Conservation (phyloP, 2,113 vertebrate species). For the Ptilonorhynchus violaceus region DNA sequence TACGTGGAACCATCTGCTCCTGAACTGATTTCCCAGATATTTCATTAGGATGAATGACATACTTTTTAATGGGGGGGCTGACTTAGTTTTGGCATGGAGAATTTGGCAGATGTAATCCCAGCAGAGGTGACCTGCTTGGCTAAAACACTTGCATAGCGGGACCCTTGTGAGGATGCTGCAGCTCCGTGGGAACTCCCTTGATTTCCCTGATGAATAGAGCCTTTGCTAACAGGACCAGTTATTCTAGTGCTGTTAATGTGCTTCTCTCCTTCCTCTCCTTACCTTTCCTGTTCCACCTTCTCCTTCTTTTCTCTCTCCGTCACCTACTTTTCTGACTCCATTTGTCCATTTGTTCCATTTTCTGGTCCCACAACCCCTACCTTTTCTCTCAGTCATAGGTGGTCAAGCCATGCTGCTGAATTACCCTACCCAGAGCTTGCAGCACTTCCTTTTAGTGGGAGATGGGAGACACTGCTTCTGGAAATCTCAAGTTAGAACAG, state of each 20-base stretch:
- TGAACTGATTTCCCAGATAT: not conserved
- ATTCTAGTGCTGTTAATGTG: slow-evolving; percentile 46
- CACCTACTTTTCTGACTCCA: not conserved
- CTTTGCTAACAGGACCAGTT: slow-evolving; percentile 7
- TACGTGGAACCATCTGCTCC: not conserved
- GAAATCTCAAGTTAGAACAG: slow-evolving; percentile 65
- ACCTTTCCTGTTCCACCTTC: not conserved
- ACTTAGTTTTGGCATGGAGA: not conserved
- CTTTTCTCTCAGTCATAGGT: slow-evolving; percentile 65
- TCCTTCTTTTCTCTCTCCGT: not conserved
- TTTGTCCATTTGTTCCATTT: slow-evolving; percentile 23
- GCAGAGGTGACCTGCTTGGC: slow-evolving; percentile 50
- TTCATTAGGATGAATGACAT: not conserved
- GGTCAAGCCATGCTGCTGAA: slow-evolving; percentile 57
- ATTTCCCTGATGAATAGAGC: not conserved
- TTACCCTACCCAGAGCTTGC: slow-evolving; percentile 58
- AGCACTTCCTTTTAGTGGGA: slow-evolving; percentile 67
- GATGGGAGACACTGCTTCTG: slow-evolving; percentile 68
- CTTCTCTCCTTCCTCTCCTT: slow-evolving; percentile 55
- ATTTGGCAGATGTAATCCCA: not conserved
- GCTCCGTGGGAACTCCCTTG: not conserved
- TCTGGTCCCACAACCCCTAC: slow-evolving; percentile 39
- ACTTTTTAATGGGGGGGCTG: not conserved
- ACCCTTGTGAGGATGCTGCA: not conserved
- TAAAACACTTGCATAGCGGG: not conserved